A percentile compares a stretch with the other conserved stretches of the same genome.
Evolutionary conservation across 2,888 invertebrate species (phyloP).

Genomic region (Diadegma fenestrale): DNA sequence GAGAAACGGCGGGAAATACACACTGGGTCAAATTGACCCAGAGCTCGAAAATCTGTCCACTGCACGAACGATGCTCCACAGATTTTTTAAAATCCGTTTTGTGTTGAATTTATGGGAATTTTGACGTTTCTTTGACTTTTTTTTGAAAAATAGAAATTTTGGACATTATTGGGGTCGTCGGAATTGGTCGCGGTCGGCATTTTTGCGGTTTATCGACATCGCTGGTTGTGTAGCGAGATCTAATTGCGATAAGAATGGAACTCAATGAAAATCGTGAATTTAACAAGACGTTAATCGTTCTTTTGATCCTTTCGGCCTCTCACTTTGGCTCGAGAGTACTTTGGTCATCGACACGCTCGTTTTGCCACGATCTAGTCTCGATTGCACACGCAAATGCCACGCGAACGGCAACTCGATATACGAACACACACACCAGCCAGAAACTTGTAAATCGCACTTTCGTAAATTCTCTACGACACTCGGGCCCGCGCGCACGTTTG

Average conservation of each 20-base stretch:
- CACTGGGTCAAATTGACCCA: too few species aligned
- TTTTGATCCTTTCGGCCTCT: slow-evolving; percentile 1
- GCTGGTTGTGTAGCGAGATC: not conserved
- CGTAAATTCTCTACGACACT: slow-evolving; percentile 57
- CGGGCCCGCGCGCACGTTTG: slow-evolving; percentile 27
- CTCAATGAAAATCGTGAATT: slow-evolving; percentile 14
- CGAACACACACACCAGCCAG: slow-evolving; percentile 18
- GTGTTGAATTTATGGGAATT: too few species aligned
- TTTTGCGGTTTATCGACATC: too few species aligned
- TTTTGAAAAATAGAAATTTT: too few species aligned
- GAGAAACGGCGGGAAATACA: too few species aligned
- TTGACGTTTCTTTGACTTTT: too few species aligned
- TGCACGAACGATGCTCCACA: too few species aligned
- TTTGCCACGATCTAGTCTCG: slow-evolving; percentile 28
- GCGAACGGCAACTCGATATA: slow-evolving; percentile 17
- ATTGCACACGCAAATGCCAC: slow-evolving; percentile 50
- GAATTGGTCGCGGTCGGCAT: not conserved
- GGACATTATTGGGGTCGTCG: too few species aligned
- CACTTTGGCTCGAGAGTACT: slow-evolving; percentile 14
- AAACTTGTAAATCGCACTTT: slow-evolving; percentile 56
- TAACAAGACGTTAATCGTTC: slow-evolving; percentile 3
- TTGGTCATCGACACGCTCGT: slow-evolving; percentile 33
- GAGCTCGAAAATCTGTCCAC: too few species aligned
- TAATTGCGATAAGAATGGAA: slow-evolving; percentile 12
- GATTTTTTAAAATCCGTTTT: too few species aligned